Base-by-base conservation (phyloP, 2,888 invertebrate species). In the Altica lythri region DNA sequence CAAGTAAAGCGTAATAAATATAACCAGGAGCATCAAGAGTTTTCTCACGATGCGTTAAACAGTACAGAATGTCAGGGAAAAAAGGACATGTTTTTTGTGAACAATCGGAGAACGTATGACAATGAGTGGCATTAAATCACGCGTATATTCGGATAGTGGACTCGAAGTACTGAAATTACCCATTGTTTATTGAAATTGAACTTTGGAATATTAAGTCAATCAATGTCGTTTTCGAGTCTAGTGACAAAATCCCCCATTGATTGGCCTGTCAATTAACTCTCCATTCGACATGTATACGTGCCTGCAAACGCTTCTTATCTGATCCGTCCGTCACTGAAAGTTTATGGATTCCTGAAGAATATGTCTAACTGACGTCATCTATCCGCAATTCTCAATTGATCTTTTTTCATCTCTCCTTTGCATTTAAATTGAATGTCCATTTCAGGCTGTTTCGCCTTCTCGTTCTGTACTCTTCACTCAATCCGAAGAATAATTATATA, bases 191-290 rank as follows among this genome's bases (percentile, higher is more conserved):
- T 74, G 74, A 74, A 75, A 74, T 74, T 75, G 73, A 72, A 70
- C 66, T 66, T 61, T 59, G 62, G 72, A 75, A 75, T 76, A 76
- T 76, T 75, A 76, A 75, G 74, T 75, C 75, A 76, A 76, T 76
- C 76, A 75, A 72, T 68, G 75, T 74, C 75, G 64, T 64, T 68
- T 70, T 69, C 59, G 67, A 71, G 68, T 69, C 64, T 71, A 69
- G 74, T 76, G 76, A 75, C 76, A 76, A 76, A 76, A 75, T 75
- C 71, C 72, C 71, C 73, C 75, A 75, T 75, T 76, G 75, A 75
- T 75, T 75, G 75, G 75, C 65, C 75, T 75, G 76, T 75, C 75
- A 76, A 75, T 75, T 76, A 76, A 76, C 74, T 75, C 72, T 75
- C 67, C 62, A 60, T 60, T 66, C 68, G 75, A 75, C 76, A 75